Percentiles rank a stretch among this genome's conserved stretches.
These are phyloP conservation scores for Crambe crambe DNA, from an alignment of 37 sponge, comb jelly and placozoan species.

Conservation along the genomic window DNA sequence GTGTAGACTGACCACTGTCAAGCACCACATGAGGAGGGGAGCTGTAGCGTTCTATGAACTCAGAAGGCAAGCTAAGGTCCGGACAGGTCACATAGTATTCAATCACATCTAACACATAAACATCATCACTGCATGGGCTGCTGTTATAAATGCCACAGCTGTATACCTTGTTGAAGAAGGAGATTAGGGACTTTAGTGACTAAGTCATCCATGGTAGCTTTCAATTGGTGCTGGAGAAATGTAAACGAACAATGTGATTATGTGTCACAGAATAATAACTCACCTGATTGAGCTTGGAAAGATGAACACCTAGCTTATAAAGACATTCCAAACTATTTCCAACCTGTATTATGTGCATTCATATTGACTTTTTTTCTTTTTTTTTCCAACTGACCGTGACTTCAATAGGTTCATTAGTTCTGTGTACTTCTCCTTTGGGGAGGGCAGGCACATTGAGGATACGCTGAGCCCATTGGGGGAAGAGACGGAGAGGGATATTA, in stretches of 20 bases:
- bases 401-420: conserved; percentile 52
- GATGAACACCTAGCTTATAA: conserved; percentile 65
- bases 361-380: too few species aligned
- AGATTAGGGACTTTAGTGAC: conserved; percentile 43
- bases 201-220: conserved; percentile 60
- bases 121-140: background rate
- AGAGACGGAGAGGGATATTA: conserved; percentile 44
- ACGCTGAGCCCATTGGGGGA: conserved; percentile 57
- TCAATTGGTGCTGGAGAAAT: conserved; percentile 50
- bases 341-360: conserved; percentile 57
- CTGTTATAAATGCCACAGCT: background rate
- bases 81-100: conserved; percentile 61
- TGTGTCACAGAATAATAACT: background rate
- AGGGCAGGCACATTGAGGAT: conserved; percentile 53
- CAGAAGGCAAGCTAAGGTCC: conserved; percentile 48
- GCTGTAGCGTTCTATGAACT: conserved; percentile 49
- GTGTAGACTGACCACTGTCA: conserved; percentile 60
- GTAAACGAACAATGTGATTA: background rate
- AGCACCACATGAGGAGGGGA: conserved; percentile 41
- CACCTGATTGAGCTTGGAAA: conserved; percentile 63
- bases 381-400: conserved; percentile 57
- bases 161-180: conserved; percentile 69
- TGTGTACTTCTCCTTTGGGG: conserved; percentile 54
- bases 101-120: conserved; percentile 52
- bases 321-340: conserved; percentile 39